Evolutionary conservation across 1,140 invertebrate genomes (phyloP).

Genomic region (Nasonia vitripennis): DNA sequence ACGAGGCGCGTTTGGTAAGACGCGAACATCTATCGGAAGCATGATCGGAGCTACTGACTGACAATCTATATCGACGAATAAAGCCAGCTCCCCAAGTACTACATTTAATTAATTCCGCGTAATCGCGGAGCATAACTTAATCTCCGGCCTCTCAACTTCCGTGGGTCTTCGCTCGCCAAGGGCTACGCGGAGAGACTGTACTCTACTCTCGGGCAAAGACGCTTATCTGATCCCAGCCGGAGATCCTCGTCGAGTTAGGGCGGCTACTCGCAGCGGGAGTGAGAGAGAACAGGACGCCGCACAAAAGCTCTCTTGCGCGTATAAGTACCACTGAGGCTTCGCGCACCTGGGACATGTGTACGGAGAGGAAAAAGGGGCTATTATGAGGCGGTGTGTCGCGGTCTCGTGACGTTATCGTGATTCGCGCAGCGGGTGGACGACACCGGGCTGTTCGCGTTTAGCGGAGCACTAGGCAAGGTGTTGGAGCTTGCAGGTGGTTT

Average conservation of each 20-base stretch:
- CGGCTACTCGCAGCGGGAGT: neutral
- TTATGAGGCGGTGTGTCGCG: neutral
- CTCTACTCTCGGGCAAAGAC: neutral
- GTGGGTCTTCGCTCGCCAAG: neutral
- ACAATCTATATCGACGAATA: neutral
- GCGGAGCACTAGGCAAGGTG: no score
- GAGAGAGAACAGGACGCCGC: neutral
- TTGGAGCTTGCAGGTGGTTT: no score
- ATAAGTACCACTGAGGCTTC: neutral
- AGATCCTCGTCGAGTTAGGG: slow-evolving; percentile 1
- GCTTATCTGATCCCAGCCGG: slow-evolving; percentile 19
- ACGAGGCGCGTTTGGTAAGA: no score
- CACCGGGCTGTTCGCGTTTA: neutral
- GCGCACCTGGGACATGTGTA: neutral
- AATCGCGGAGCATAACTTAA: neutral
- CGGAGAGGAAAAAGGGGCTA: neutral
- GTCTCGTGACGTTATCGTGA: slow-evolving; percentile 1
- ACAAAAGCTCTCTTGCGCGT: neutral
- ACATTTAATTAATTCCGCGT: neutral
- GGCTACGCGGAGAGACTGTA: neutral
- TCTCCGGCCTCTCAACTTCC: neutral
- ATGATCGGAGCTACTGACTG: no score
- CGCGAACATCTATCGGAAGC: no score
- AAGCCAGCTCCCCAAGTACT: neutral
- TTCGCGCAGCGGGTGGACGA: neutral